These are phyloP conservation scores for Peromyscus attwateri DNA, from an alignment of 2,797 vertebrate genomes.

Conservation along the genomic window DNA sequence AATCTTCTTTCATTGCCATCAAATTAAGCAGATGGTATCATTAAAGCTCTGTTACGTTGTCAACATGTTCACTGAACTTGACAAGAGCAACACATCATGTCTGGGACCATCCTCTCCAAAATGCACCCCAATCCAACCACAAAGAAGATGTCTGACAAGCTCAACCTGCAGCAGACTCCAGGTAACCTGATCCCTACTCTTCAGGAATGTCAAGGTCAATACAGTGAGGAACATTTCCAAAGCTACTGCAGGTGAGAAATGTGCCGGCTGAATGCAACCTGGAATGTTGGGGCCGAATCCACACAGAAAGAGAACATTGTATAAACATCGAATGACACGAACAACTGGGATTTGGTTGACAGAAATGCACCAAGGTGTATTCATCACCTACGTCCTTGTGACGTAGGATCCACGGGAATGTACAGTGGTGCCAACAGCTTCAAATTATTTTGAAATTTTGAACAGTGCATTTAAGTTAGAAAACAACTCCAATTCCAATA, in stretches of 20 bases:
- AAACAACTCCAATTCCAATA: background rate
- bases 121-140: background rate
- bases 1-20: background rate
- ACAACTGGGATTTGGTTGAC: background rate
- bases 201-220: background rate
- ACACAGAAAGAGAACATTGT: background rate
- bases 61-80: background rate
- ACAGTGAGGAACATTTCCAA: slow-evolving; percentile 10
- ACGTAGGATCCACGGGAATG: background rate
- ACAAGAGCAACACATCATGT: background rate
- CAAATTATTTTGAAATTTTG: background rate
- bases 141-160: background rate
- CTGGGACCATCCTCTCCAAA: background rate
- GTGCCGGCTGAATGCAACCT: background rate
- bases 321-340: background rate
- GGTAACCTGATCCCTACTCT: background rate
- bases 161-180: background rate
- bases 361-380: background rate
- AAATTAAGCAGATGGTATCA: background rate
- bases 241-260: background rate
- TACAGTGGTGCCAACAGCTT: background rate
- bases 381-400: background rate
- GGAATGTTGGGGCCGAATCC: background rate
- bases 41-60: background rate
- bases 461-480: background rate